Evolutionary conservation across 2,888 invertebrate genomes (phyloP), one percentile per base, ranked within the genome.

Genomic region (Apamea anceps): DNA sequence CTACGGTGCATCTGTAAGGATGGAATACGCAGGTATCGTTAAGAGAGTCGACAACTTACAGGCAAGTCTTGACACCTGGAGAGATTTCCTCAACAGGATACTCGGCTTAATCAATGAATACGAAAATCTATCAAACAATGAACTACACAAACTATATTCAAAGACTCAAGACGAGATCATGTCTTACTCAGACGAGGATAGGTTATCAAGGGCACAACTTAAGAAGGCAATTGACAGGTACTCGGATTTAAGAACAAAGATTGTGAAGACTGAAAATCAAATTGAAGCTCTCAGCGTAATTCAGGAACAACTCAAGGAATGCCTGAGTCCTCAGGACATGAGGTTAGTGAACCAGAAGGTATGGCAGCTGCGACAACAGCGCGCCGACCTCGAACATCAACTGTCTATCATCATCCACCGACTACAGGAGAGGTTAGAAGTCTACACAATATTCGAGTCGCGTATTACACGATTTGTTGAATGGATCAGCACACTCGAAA

Each of bases 281-380:
- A 95, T 99, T 45, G 98, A 99, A 93, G 97, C 97, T 57, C 95
- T 99, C 0, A 98, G 98, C 67, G 97, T 98, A 0, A 98, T 98
- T 54, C 98, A 98, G 89, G 98, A 99, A 93, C 98, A 99, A 93
- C 96, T 99, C 6, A 98, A 98, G 90, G 98, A 99, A 92, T 98
- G 98, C 89, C 97, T 99, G 10, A 98, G 98, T 93, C 98, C 99
- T 0, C 97, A 98, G 71, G 99, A 99, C 91, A 98, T 98, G 94
- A 98, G 99, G 92, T 97, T 98, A 25, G 97, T 99, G 72, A 98
- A 98, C 88, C 99, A 99, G 92, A 97, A 98, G 86, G 97, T 98
- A 84, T 98, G 98, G 98, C 97, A 98, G 82, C 94, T 99, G 75
- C 97, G 98, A 94, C 98, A 99, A 92, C 98, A 98, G 90, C 98